Conservation (phyloP, 2,113 vertebrate species). For the Bathybates hornii region DNA sequence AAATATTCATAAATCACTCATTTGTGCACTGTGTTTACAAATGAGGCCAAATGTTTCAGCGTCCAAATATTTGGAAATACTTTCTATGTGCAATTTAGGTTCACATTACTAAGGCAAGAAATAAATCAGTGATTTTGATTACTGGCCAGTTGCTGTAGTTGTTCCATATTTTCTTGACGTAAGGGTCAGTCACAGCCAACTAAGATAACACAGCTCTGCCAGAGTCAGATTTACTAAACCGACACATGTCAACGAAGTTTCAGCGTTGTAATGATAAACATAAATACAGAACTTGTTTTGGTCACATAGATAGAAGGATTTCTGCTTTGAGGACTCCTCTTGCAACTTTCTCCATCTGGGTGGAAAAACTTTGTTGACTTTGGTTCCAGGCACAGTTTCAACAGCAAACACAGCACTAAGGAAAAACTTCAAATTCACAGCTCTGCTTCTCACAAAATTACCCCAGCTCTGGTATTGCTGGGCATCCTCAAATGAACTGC, state of each 20-base stretch:
- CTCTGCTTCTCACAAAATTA: not conserved
- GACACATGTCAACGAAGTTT: not conserved
- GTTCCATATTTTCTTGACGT: not conserved
- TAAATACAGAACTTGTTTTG: not conserved
- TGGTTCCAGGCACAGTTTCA: not conserved
- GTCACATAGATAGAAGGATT: not conserved
- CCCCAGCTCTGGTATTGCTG: not conserved
- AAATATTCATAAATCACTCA: not conserved
- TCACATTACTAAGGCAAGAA: not conserved
- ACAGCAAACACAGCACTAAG: not conserved
- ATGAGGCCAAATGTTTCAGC: not conserved
- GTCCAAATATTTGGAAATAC: not conserved
- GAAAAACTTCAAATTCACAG: not conserved
- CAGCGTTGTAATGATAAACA: not conserved
- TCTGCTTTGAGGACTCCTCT: not conserved
- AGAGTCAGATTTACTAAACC: not conserved
- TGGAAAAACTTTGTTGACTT: not conserved
- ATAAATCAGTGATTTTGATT: not conserved
- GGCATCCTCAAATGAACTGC: not conserved
- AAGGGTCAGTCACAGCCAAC: not conserved
- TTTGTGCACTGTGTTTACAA: not conserved
- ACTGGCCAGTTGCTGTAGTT: not conserved
- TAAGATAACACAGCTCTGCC: not conserved
- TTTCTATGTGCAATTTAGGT: not conserved
- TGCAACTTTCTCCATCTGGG: constrained; percentile 20